Evolutionary conservation across 1,140 invertebrate species (phyloP).

Genomic region (Listronotus oregonensis): DNA sequence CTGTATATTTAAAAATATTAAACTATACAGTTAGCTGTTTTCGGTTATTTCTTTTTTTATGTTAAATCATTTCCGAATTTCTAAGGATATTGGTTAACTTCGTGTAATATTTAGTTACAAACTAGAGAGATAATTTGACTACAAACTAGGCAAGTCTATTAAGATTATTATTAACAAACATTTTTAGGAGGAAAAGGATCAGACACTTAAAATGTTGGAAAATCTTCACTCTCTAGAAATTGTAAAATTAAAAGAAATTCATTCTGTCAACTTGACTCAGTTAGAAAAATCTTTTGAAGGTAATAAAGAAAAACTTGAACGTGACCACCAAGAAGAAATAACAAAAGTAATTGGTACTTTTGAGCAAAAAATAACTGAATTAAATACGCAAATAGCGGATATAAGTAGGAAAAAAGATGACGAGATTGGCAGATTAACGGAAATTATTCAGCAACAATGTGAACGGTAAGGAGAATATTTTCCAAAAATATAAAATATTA

Average conservation of each 20-base stretch:
- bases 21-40: too few species aligned
- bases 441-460: slow-evolving; percentile 39
- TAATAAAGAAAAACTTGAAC: slow-evolving; percentile 7
- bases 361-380: slow-evolving; percentile 19
- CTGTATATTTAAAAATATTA: too few species aligned
- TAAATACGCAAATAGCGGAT: slow-evolving; percentile 16
- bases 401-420: slow-evolving; percentile 32
- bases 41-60: too few species aligned
- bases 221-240: slow-evolving; percentile 7
- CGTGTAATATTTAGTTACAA: too few species aligned
- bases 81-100: too few species aligned
- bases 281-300: slow-evolving; percentile 17
- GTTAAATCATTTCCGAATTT: too few species aligned
- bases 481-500: too few species aligned
- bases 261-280: slow-evolving; percentile 6
- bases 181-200: not conserved
- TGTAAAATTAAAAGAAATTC: slow-evolving; percentile 27
- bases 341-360: slow-evolving; percentile 15
- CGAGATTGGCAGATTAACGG: slow-evolving; percentile 35
- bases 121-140: too few species aligned
- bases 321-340: slow-evolving; percentile 20
- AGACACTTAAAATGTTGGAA: slow-evolving; percentile 6
- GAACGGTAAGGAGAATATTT: slow-evolving; percentile 10
- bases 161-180: too few species aligned
- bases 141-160: too few species aligned